These are phyloP conservation scores for Avahi laniger DNA, from an alignment of 2,797 vertebrate species.

Conservation along the genomic window DNA sequence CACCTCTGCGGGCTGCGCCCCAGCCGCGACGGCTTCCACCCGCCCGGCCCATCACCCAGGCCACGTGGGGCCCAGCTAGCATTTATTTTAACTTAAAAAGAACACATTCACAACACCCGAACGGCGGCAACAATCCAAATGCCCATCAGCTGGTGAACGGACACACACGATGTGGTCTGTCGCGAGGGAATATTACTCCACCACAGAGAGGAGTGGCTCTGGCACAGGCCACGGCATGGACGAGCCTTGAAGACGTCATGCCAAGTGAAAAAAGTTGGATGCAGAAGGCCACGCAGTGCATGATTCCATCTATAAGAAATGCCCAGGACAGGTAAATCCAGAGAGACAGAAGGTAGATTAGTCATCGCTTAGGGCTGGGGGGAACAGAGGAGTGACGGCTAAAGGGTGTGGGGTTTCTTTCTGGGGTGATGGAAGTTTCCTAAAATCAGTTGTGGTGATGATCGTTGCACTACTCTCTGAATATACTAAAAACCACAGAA, in stretches of 20 bases:
- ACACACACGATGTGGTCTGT: rapidly evolving
- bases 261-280: not conserved
- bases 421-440: too few relatives aligned
- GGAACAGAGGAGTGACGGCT: rapidly evolving
- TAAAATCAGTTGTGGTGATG: not conserved
- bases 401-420: not conserved
- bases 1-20: not conserved
- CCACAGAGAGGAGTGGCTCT: rapidly evolving
- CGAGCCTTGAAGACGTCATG: rapidly evolving
- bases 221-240: rapidly evolving
- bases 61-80: not conserved
- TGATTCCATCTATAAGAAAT: not conserved
- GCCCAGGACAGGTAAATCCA: not conserved
- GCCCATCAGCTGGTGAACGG: rapidly evolving
- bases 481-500: not conserved
- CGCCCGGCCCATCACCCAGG: too few relatives aligned
- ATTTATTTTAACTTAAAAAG: not conserved
- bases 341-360: not conserved
- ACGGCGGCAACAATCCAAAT: not conserved
- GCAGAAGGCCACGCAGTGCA: rapidly evolving
- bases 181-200: not conserved
- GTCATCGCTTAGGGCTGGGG: rapidly evolving
- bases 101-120: not conserved
- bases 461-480: not conserved
- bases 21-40: not conserved